phyloP scores from a whole-genome alignment of 2,888 invertebrate genomes.

The Uloborus plumipes region DNA sequence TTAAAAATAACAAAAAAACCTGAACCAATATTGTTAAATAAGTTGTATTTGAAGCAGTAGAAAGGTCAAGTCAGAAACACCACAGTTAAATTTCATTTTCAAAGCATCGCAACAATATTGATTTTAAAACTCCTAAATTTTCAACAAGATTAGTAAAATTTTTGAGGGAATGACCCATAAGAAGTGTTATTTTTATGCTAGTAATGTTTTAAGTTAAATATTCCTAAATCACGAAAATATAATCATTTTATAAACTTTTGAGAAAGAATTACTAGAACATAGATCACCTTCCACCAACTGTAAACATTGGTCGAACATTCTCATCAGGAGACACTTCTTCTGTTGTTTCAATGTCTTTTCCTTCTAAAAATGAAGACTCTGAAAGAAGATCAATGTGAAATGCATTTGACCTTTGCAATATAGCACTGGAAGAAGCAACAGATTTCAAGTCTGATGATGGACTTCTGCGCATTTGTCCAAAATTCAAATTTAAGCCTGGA shows the following conservation, averaged over 20 bases:
- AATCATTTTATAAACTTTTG: background rate
- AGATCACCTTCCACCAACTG: constrained; percentile 32
- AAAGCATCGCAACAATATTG: no score
- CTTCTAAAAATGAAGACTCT: constrained; percentile 9
- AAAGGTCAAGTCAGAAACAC: no score
- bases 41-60: no score
- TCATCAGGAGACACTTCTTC: constrained; percentile 2
- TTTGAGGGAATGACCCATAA: no score
- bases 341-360: background rate
- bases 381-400: constrained; percentile 8
- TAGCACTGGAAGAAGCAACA: constrained; percentile 45
- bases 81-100: no score
- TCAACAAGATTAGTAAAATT: no score
- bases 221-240: no score
- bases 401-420: constrained; percentile 36
- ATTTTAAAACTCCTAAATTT: no score
- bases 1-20: no score
- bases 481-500: constrained; percentile 19
- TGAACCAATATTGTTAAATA: no score
- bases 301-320: constrained; percentile 26
- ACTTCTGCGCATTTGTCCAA: constrained; percentile 16
- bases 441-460: constrained; percentile 33
- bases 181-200: no score
- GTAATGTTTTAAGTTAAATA: no score
- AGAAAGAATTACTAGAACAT: background rate